Conservation (phyloP, 2,888 invertebrate species). For the Napeogenes sylphis region DNA sequence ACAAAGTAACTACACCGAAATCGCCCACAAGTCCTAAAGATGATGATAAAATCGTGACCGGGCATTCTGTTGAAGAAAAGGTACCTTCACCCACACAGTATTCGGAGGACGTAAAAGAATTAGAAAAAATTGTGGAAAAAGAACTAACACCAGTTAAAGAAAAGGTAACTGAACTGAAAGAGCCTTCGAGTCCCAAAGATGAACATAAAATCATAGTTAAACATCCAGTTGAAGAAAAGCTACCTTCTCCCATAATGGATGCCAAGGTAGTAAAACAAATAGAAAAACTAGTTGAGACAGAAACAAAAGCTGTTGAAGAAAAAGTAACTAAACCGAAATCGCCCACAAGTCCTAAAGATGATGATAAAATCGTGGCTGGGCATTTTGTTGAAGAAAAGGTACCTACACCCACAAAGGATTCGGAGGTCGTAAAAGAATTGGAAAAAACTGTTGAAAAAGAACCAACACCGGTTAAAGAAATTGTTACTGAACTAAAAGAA, state of each 20-base stretch:
- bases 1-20: slow-evolving; percentile 12
- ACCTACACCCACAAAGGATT: neutral
- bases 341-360: slow-evolving; percentile 15
- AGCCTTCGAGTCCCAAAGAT: slow-evolving; percentile 14
- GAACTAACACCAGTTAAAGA: slow-evolving; percentile 8
- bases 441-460: slow-evolving; percentile 17
- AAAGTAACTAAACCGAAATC: slow-evolving; percentile 12
- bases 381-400: slow-evolving; percentile 16
- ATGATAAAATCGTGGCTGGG: slow-evolving; percentile 11
- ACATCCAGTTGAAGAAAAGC: slow-evolving; percentile 16
- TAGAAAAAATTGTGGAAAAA: slow-evolving; percentile 9
- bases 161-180: neutral
- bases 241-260: too few species aligned
- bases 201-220: slow-evolving; percentile 11
- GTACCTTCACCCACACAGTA: neutral
- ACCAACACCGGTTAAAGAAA: slow-evolving; percentile 21
- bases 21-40: neutral
- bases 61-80: slow-evolving; percentile 4
- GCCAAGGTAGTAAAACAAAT: slow-evolving; percentile 13
- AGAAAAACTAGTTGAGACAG: slow-evolving; percentile 3
- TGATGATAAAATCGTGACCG: too few species aligned
- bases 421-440: neutral
- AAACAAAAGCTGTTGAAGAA: neutral
- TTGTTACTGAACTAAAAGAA: slow-evolving; percentile 7
- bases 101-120: neutral